Base-by-base conservation (phyloP, 2,888 invertebrate species). In the Himalopsyche tibetana region DNA sequence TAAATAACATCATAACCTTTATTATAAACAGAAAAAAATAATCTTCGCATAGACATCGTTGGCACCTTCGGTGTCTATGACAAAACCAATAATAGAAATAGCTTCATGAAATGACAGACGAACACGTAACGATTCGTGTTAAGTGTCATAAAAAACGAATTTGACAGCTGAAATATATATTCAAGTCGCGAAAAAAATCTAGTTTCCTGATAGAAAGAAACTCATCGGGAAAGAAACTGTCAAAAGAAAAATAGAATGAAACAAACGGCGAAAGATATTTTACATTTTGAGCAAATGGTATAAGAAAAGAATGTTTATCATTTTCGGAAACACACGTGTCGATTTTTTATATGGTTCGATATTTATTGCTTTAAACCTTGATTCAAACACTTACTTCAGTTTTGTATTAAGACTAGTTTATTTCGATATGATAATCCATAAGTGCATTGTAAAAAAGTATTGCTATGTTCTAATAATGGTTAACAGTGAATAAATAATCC, bases 71-170 rank as follows among this genome's bases (percentile, higher is more conserved):
- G 36, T 36, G 28, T 63, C 19, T 63, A 19, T 28, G 28, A 36
- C 28, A 36, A 36, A 74, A 74, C 28, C 36, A 74, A 74, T 15
- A 36, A 36, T 74, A 74, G 36, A 74, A 74, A 74, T 74, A 74
- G 74, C 12, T 38, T 36, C 15, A 36, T 36, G 74, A 74, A 74
- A 74, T 74, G 74, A 74, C 74, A 74, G 74, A 36, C 36, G 74
- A 74, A 36, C 36, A 36, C 36, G 74, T 74, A 36, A 12, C 74
- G 36, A 74, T 74, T 36, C 36, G 74, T 36, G 74, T 74, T 28
- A 74, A 74, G 74, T 28, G 12, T 74, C 74, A 74, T 74, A 36
- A 74, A 74, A 51, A 74, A 28, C 36, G 74, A 74, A 74, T 74
- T 36, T 36, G 74, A 74, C 36, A 74, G 74, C 19, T 15, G 38